These are phyloP conservation scores for Anguilla obscura DNA, from an alignment of 2,797 vertebrate genomes.

Conservation along the genomic window DNA sequence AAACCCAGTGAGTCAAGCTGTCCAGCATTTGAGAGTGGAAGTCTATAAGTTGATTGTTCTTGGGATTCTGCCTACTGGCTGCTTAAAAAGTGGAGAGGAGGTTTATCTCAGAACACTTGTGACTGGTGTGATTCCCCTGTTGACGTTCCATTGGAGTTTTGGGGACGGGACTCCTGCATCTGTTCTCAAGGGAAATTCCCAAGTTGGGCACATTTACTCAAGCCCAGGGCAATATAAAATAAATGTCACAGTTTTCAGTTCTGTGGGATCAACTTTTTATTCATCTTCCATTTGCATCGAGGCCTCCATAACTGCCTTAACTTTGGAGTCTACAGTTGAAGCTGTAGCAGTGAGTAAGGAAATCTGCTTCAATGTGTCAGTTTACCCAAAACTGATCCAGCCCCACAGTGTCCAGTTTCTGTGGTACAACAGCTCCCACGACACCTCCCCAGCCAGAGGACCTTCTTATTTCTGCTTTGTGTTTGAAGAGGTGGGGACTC, in stretches of 20 bases:
- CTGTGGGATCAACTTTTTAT: conserved; percentile 43
- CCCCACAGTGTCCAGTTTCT: conserved; percentile 55
- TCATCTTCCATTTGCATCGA: conserved; percentile 64
- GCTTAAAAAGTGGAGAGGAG: conserved; percentile 53
- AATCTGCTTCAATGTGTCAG: conserved; percentile 61
- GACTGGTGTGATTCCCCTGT: conserved; percentile 53
- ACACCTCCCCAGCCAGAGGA: conserved; percentile 36
- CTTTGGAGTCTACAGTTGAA: conserved; percentile 46
- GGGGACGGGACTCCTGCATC: conserved; percentile 60
- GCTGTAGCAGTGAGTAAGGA: conserved; percentile 57
- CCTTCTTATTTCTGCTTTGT: conserved; percentile 61
- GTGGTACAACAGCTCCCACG: conserved; percentile 60
- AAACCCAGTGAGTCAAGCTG: conserved; percentile 61
- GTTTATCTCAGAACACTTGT: conserved; percentile 58
- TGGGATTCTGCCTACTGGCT: conserved; percentile 61
- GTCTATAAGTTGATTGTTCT: conserved; percentile 62
- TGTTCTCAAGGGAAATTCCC: conserved; percentile 55
- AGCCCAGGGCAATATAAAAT: conserved; percentile 59
- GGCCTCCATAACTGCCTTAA: conserved; percentile 55
- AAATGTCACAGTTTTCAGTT: conserved; percentile 62
- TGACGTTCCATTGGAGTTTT: conserved; percentile 73
- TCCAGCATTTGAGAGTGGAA: conserved; percentile 55
- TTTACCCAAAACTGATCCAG: conserved; percentile 51
- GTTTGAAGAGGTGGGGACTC: conserved; percentile 64
- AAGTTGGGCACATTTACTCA: conserved; percentile 61